These are phyloP conservation scores for Synanthedon andrenaeformis DNA, from an alignment of 2,888 invertebrate genomes.

Conservation along the genomic window DNA sequence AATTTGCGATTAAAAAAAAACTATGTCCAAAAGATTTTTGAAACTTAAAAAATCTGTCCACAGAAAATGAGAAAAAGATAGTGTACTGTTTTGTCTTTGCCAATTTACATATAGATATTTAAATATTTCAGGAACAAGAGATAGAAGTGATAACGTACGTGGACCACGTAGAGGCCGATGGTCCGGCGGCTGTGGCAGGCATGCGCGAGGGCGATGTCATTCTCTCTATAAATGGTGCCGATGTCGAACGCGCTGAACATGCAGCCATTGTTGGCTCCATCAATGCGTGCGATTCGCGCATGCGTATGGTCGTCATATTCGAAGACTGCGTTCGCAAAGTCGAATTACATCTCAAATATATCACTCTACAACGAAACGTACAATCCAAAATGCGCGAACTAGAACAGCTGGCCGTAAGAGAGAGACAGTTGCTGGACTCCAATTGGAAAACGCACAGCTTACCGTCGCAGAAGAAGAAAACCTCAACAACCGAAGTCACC, in stretches of 20 bases:
- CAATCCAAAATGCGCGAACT: constrained; percentile 88
- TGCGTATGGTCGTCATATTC: constrained; percentile 96
- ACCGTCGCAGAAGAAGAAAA: constrained; percentile 85
- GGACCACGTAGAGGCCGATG: constrained; percentile 93
- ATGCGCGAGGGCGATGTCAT: constrained; percentile 98
- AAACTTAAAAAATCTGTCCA: too few species aligned
- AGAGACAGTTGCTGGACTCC: constrained; percentile 84
- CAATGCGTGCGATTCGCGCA: constrained; percentile 86
- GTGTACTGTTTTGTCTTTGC: too few species aligned
- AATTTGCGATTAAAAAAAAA: too few species aligned
- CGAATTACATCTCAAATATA: constrained; percentile 92
- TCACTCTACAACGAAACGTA: constrained; percentile 86
- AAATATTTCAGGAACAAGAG: constrained; percentile 76
- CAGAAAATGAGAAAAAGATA: too few species aligned
- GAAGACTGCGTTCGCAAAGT: constrained; percentile 96
- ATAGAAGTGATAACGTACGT: constrained; percentile 98
- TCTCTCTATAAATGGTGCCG: constrained; percentile 94
- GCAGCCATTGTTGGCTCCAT: constrained; percentile 92
- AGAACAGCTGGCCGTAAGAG: constrained; percentile 83
- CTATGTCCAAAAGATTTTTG: too few species aligned
- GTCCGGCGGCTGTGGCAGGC: constrained; percentile 91
- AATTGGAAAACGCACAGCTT: constrained; percentile 92
- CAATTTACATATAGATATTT: too few species aligned
- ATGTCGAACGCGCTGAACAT: constrained; percentile 96
- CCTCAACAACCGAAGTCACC: constrained; percentile 61